Evolutionary conservation across 2,888 invertebrate species (phyloP), one percentile per base, ranked within the genome.

Genomic region (Quadroppia sp.): DNA sequence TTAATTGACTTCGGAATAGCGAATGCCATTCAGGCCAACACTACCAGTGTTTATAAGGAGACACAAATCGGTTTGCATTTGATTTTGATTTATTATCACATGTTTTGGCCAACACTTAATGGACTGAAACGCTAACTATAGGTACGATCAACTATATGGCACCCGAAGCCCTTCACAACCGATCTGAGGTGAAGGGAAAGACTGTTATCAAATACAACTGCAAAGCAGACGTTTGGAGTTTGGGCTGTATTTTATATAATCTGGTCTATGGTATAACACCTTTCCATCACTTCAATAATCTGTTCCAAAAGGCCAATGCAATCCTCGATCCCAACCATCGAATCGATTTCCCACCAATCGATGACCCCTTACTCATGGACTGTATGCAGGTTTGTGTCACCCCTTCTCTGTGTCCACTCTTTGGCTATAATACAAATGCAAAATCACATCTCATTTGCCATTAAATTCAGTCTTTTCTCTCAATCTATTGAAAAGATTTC

Each of bases 1-100:
- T 85, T 98, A 75, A 99, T 98, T 78, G 98, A 98, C 85, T 98
- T 98, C 85, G 98, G 97, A 72, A 95, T 98, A 80, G 92, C 97
- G 69, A 91, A 92, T 67, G 88, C 89, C 71, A 87, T 97, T 78
- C 89, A 91, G 79, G 86, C 87, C 74, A 94, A 97, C 82, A 90
- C 89, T 82, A 97, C 96, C 0, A 92, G 91, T 80, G 90, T 95
- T 74, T 87, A 91, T 71, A 92, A 91, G 82, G 87, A 90, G 79
- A 88, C 80, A 36, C 80, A 80, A 77, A 79, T 83, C 40, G 67
- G 50, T 64, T 28, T 71, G 9, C n/a, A n/a, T 64, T 64, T 11
- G 9, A 42, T 15, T 11, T 71, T 40, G 40, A 42, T 61, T 28
- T 20, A 61, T 64, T 25, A 25, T 36, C 32, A 45, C 2, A 67